A percentile compares a stretch with the other conserved stretches of the same genome.
phyloP scores from a whole-genome alignment of 2,113 vertebrate genomes.

The Trematocara marginatum region DNA sequence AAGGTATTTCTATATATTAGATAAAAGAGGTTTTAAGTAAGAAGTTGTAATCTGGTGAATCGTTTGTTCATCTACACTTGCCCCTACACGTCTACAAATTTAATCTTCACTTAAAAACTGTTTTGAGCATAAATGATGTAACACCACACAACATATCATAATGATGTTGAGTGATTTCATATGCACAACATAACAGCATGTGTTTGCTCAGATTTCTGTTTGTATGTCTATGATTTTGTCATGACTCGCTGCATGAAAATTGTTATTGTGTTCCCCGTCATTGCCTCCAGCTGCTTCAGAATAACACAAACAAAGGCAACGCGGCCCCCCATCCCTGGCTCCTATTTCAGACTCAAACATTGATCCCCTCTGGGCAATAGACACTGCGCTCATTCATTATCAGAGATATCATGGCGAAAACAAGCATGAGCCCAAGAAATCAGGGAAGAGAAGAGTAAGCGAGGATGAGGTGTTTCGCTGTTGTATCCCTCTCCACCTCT shows the following conservation, averaged over 20 bases:
- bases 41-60: not conserved
- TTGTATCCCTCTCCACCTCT: slow-evolving; percentile 33
- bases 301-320: slow-evolving; percentile 55
- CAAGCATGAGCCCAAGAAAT: slow-evolving; percentile 45
- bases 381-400: slow-evolving; percentile 54
- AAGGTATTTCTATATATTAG: not conserved
- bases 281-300: slow-evolving; percentile 64
- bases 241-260: slow-evolving; percentile 50
- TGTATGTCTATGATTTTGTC: slow-evolving; percentile 28
- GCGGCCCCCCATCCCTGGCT: not conserved
- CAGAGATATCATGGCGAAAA: slow-evolving; percentile 60
- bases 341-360: slow-evolving; percentile 36
- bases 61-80: not conserved
- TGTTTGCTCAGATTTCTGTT: slow-evolving; percentile 33
- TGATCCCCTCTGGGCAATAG: slow-evolving; percentile 37
- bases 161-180: not conserved
- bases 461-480: slow-evolving; percentile 36
- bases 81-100: not conserved
- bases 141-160: not conserved
- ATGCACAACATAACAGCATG: slow-evolving; percentile 28
- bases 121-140: not conserved
- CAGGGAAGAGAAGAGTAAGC: not conserved
- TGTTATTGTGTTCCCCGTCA: slow-evolving; percentile 60
- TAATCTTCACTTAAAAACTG: not conserved
- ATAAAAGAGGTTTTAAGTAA: not conserved